A percentile compares a stretch with the other conserved stretches of the same genome.
Evolutionary conservation across 2,888 invertebrate genomes (phyloP).

Genomic region (Pristionchus mayeri): DNA sequence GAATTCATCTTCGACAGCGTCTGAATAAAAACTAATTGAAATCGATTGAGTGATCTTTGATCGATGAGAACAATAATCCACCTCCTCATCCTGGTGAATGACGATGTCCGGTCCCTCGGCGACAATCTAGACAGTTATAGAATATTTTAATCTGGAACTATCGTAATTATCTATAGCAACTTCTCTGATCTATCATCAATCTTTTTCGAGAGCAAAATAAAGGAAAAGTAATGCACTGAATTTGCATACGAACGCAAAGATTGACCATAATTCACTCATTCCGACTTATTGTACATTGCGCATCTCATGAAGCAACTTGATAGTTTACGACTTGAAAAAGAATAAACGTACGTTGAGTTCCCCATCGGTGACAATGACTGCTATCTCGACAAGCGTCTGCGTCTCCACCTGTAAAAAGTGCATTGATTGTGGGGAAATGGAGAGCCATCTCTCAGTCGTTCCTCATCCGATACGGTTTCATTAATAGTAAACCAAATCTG

Average conservation of each 20-base stretch:
- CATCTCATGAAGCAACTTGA: no score
- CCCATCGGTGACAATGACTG: slow-evolving; percentile 88
- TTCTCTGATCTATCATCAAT: no score
- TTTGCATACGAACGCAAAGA: no score
- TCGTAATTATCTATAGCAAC: no score
- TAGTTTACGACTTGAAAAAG: no score
- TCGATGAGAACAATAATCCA: slow-evolving; percentile 72
- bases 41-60: background rate
- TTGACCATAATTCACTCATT: no score
- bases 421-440: no score
- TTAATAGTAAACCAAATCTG: slow-evolving; percentile 21
- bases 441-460: no score
- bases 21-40: background rate
- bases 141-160: background rate
- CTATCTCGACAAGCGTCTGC: slow-evolving; percentile 90
- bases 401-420: slow-evolving; percentile 79
- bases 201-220: no score
- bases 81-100: slow-evolving; percentile 85
- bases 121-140: slow-evolving; percentile 54
- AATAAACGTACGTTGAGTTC: slow-evolving; percentile 64
- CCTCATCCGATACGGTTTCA: background rate
- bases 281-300: no score
- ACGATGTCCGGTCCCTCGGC: slow-evolving; percentile 82
- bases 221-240: no score
- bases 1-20: slow-evolving; percentile 85